Percentiles rank a stretch among this genome's conserved stretches.
phyloP scores from a whole-genome alignment of 2,113 vertebrate species.

The Protomyctophum bolini region DNA sequence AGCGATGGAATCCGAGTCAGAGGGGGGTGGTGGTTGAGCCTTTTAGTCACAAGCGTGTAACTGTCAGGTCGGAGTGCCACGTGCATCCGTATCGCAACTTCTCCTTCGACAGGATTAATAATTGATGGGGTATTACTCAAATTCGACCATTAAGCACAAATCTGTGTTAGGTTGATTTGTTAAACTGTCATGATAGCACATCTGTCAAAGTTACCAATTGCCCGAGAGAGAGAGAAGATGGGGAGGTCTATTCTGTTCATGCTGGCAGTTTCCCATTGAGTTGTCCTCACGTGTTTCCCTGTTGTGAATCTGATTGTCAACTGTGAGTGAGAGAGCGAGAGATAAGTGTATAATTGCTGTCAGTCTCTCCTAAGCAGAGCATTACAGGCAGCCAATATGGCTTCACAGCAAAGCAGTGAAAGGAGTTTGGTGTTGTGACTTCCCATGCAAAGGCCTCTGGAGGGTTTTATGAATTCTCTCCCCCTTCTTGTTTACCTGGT shows the following conservation, averaged over 20 bases:
- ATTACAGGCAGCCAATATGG: constrained; percentile 65
- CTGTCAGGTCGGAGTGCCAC: constrained; percentile 63
- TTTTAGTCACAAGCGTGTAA: constrained; percentile 65
- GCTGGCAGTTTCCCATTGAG: constrained; percentile 7
- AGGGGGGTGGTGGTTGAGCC: constrained; percentile 68
- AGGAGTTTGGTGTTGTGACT: constrained; percentile 68
- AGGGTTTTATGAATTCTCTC: constrained; percentile 71
- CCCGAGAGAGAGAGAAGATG: neutral
- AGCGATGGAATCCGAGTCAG: constrained; percentile 51
- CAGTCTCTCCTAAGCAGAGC: constrained; percentile 76
- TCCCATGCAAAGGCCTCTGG: constrained; percentile 75
- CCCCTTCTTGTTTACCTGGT: constrained; percentile 77
- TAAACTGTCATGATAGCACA: constrained; percentile 77
- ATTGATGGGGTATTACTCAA: constrained; percentile 69
- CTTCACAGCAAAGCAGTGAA: constrained; percentile 64
- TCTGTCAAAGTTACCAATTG: constrained; percentile 75
- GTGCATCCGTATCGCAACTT: constrained; percentile 52
- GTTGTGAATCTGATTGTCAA: neutral
- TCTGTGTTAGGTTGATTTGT: constrained; percentile 69
- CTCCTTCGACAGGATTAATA: constrained; percentile 69
- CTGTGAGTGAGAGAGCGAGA: constrained; percentile 35
- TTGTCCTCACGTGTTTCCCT: neutral
- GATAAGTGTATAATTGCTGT: constrained; percentile 83
- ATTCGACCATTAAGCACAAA: constrained; percentile 68
- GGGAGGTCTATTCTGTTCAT: constrained; percentile 1